Evolutionary conservation across 2,797 vertebrate species (phyloP).

Genomic region (Melanotaenia boesemani): DNA sequence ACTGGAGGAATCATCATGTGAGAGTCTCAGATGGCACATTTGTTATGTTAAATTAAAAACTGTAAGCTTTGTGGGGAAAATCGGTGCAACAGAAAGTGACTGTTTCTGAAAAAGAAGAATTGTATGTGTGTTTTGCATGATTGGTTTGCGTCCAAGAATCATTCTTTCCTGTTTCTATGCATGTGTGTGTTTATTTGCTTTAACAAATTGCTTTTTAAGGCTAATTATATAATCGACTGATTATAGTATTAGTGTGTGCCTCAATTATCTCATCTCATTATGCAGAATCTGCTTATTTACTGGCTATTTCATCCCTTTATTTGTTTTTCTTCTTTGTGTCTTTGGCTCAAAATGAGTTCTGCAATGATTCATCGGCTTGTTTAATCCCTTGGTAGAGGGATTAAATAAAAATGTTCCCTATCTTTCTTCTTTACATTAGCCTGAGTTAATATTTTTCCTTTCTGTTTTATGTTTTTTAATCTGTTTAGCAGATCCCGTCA

Average conservation of each 20-base stretch:
- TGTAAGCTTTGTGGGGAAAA: not conserved
- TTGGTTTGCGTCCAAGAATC: constrained; percentile 2
- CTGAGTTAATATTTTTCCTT: constrained; percentile 30
- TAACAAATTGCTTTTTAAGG: not conserved
- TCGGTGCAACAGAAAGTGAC: constrained; percentile 9
- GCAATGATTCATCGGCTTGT: not conserved
- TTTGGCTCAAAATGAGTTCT: not conserved
- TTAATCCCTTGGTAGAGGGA: not conserved
- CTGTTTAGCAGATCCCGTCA: not conserved
- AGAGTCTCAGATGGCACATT: constrained; percentile 5
- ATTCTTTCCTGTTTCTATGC: not conserved
- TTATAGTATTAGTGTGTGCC: not conserved
- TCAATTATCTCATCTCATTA: constrained; percentile 1
- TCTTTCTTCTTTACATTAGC: constrained; percentile 16
- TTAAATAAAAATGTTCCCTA: constrained; percentile 4
- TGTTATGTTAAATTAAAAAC: constrained; percentile 15
- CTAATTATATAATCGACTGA: constrained; percentile 8
- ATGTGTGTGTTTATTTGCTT: not conserved
- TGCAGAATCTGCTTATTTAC: not conserved
- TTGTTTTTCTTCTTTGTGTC: not conserved
- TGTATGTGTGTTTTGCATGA: constrained; percentile 19
- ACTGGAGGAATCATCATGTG: constrained; percentile 7
- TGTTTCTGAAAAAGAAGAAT: constrained; percentile 18
- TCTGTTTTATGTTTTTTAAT: not conserved
- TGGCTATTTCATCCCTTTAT: constrained; percentile 10